Base-by-base conservation (phyloP, 2,888 invertebrate genomes). In the Petrophora chlorosata region DNA sequence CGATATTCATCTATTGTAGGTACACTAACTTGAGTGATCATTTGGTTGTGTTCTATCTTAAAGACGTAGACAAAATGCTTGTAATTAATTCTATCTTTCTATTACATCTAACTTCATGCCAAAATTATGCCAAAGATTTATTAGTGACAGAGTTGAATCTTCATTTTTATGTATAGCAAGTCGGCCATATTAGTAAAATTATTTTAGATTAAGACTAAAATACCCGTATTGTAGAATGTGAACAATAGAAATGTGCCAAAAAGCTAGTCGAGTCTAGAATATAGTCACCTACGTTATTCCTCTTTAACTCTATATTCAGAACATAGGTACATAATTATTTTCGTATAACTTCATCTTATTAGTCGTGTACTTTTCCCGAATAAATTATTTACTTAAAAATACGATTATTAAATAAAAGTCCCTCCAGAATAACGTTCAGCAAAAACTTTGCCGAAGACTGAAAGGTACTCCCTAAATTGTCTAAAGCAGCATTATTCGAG, bases 361-460 rank as follows among this genome's bases (percentile, higher is more conserved):
- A n/a, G n/a, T n/a, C n/a, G n/a, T n/a, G 19, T 19, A 19, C 19
- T 2, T 1, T 19, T 19, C 7, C 19, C 19, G 19, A 1, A 19
- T 5, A 1, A 19, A 19, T n/a, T n/a, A 19, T 7, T 1, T 19
- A 19, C 5, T 1, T 19, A 19, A 74, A 70, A 66, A 76, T 80
- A 76, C 69, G 79, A 77, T 79, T 76, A 76, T 81, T 78, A 59
- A 82, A 74, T 74, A 79, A 72, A 85, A 87, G 67, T 89, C 88
- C 89, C 86, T 88, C 89, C 88, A 88, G 68, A 81, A 59, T 81
- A 78, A 80, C 70, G 79, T 79, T 76, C 77, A 79, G 82, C 82
- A 79, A 79, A 83, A 84, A 76, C 84, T 72, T 79, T 89, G 87
- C 86, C 80, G 73, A 89, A 88, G 89, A 88, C 88, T 88, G 85